Base-by-base conservation (phyloP, 2,797 vertebrate species). In the Poecilia gillii region DNA sequence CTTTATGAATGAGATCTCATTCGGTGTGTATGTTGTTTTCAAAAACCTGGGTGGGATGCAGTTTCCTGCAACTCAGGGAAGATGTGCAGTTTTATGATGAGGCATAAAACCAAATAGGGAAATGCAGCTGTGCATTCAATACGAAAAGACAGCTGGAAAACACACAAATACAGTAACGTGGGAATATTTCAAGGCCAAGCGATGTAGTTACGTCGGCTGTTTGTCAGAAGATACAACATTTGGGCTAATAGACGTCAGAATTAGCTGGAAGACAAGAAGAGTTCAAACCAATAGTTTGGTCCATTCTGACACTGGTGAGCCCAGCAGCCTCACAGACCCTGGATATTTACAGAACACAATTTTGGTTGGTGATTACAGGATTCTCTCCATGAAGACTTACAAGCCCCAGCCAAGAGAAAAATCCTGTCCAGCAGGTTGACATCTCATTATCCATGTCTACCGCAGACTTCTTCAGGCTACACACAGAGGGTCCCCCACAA, bases 41-140 rank as follows among this genome's bases (percentile, higher is more conserved):
- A 74, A 80, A 53, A 78, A 75, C 53, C 51, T 9, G 45, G 16
- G 74, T 62, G 72, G 51, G 47, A 16, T 45, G 59, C 39, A 12
- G 55, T 72, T 84, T 57, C 74, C 33, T 74, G 31, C 43, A 66
- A 74, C 49, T 16, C 20, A 25, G 18, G 0, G 23, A 79, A 53
- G 75, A 83, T 81, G 33, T 71, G 18, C 36, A 55, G n/a, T 78
- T 88, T 90, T 82, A 86, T 84, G 75, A 83, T 46, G 39, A 73
- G n/a, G 79, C 49, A 74, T 79, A 76, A 87, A 88, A 80, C 49
- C 33, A 74, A 82, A 78, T 70, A 78, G 76, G 80, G 73, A 74
- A 79, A 80, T 68, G 77, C 87, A 87, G 79, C 72, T 85, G 87
- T 72, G 62, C 2, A 76, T 76, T 80, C 25, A 45, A 62, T 33